Base-by-base conservation (phyloP, 2,888 invertebrate genomes). In the Tipula confusa region DNA sequence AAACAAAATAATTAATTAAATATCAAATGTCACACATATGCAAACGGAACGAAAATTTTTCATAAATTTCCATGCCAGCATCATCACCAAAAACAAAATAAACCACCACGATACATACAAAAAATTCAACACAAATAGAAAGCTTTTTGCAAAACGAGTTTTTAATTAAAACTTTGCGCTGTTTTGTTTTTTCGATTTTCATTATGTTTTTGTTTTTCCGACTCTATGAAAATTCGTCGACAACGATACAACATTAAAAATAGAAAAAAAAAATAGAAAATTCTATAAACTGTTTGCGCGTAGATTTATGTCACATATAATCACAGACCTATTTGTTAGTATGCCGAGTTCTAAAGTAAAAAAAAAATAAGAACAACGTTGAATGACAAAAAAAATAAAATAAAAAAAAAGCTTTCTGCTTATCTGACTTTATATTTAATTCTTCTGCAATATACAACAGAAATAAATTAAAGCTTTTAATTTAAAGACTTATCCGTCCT, bases 11-110 rank as follows among this genome's bases (percentile, higher is more conserved):
- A 24, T 64, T 64, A 64, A 64, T 64, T 64, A 64, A 64, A 64
- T 64, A 64, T 64, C 64, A 64, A 64, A 64, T 64, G 64, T 64
- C 64, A 64, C 64, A 64, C 64, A 64, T 64, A 64, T 64, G 24
- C 64, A 64, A 64, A 64, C 24, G 64, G 64, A 64, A 64, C 7
- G 64, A 64, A 64, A 24, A 9, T 9, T 24, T 64, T 24, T 18
- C 64, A 64, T 24, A 24, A 18, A 64, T 64, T 18, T 24, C 64
- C 24, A 9, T 24, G 9, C 24, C 64, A 64, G 9, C 64, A 64
- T 24, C 64, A 64, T 11, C 18, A 64, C 24, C n/a, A n/a, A n/a
- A n/a, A n/a, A 36, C 9, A 64, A 64, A 64, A 64, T 13, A 24
- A 4, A 64, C 64, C 24, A 11, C 18, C 18, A 38, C 15, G 15